Evolutionary conservation across 2,113 vertebrate species (phyloP).

Genomic region (Pedionomus torquatus): DNA sequence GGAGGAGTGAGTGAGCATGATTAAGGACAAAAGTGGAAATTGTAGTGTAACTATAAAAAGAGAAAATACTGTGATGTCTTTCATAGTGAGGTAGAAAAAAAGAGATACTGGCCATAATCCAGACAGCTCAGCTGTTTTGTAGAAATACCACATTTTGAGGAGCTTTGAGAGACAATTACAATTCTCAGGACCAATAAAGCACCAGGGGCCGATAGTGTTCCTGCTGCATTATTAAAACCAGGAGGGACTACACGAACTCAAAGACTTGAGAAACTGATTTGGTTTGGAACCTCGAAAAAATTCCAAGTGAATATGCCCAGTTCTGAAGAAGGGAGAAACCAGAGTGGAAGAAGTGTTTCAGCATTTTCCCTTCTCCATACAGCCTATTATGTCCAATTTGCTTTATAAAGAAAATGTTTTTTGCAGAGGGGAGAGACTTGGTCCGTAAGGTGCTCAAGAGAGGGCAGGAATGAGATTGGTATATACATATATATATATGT

Average conservation of each 20-base stretch:
- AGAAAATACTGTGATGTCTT: slow-evolving; percentile 30
- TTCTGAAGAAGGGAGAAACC: background rate
- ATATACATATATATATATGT: background rate
- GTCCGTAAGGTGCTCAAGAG: background rate
- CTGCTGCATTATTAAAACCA: slow-evolving; percentile 64
- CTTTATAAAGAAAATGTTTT: background rate
- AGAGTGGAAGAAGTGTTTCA: slow-evolving; percentile 36
- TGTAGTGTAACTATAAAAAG: background rate
- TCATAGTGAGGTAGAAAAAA: slow-evolving; percentile 17
- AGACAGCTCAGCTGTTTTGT: slow-evolving; percentile 57
- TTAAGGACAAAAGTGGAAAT: slow-evolving; percentile 17
- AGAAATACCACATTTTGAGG: slow-evolving; percentile 49
- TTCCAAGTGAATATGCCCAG: background rate
- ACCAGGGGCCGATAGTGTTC: slow-evolving; percentile 45
- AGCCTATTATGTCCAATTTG: background rate
- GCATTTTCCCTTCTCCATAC: background rate
- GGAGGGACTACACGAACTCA: background rate
- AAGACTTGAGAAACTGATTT: slow-evolving; percentile 45
- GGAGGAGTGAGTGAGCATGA: background rate
- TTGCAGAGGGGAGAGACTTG: background rate
- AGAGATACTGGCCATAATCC: slow-evolving; percentile 24
- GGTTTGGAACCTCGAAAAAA: slow-evolving; percentile 36
- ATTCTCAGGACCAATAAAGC: slow-evolving; percentile 53
- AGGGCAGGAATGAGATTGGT: background rate
- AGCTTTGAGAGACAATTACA: slow-evolving; percentile 60